Conservation (phyloP, 1,140 invertebrate species). For the Pemphigus obesinymphae region DNA sequence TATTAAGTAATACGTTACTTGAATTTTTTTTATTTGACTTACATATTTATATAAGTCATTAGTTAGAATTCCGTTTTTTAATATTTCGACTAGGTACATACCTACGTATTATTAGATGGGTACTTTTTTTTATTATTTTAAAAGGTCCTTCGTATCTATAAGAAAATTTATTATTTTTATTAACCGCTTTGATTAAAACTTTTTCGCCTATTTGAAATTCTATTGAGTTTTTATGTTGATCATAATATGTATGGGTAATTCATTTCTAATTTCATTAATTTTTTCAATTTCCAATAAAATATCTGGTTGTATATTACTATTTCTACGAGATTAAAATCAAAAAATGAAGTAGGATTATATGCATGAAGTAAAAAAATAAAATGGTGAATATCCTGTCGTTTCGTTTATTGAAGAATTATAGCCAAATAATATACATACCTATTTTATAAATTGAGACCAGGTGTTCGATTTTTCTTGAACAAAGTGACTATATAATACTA, state of each 20-base stretch:
- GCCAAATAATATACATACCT: background rate
- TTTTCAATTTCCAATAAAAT: background rate
- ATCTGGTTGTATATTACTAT: background rate
- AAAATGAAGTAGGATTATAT: background rate
- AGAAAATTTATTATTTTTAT: background rate
- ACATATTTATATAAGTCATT: background rate
- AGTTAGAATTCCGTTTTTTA: background rate
- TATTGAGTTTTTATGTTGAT: background rate
- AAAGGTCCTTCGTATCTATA: background rate
- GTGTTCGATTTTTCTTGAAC: slow-evolving; percentile 42
- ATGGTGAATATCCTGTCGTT: background rate
- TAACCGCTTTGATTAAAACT: background rate
- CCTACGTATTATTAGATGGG: background rate
- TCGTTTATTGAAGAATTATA: background rate
- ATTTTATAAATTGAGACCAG: slow-evolving; percentile 24
- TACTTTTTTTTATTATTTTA: background rate
- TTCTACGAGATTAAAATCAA: background rate
- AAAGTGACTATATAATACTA: too few relatives aligned
- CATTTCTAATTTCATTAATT: background rate
- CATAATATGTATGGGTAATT: background rate
- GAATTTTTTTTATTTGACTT: background rate
- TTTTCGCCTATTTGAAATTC: background rate
- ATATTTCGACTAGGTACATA: background rate
- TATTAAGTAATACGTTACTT: too few relatives aligned
- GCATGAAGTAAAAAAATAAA: background rate